Percentiles rank a stretch among this genome's conserved stretches.
Conservation (phyloP, 2,888 invertebrate species). For the Pyrrhia umbra region DNA sequence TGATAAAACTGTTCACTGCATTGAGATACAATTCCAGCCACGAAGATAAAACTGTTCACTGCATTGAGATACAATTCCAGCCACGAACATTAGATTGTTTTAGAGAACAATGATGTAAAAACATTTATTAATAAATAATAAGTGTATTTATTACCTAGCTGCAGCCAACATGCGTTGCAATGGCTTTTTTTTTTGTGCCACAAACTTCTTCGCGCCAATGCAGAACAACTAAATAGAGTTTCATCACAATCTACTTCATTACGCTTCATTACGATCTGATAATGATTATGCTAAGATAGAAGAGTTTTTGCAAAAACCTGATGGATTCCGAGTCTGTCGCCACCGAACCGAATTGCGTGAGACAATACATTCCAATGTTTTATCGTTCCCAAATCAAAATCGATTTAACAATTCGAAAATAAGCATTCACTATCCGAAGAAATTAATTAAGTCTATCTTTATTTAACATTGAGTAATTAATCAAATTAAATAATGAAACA, state of each 20-base stretch:
- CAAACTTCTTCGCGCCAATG: no score
- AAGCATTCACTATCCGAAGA: slow-evolving; percentile 13
- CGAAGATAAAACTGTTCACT: no score
- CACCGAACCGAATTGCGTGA: slow-evolving; percentile 44
- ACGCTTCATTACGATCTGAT: slow-evolving; percentile 21
- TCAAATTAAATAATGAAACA: neutral
- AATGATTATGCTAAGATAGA: slow-evolving; percentile 11
- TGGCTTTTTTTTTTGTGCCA: no score
- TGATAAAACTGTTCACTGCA: neutral
- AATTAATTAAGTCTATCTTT: neutral
- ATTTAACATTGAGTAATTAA: neutral
- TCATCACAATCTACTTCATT: slow-evolving; percentile 11
- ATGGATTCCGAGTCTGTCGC: slow-evolving; percentile 38
- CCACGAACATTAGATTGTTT: no score
- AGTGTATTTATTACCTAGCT: no score
- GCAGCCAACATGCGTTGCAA: no score
- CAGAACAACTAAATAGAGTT: no score
- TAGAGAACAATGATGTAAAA: no score
- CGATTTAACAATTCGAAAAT: slow-evolving; percentile 8
- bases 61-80: no score
- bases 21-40: no score
- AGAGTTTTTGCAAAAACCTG: slow-evolving; percentile 21
- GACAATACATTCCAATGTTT: slow-evolving; percentile 34
- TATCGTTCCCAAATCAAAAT: slow-evolving; percentile 27
- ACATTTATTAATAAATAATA: neutral